A percentile compares a stretch with the other conserved stretches of the same genome.
Conservation (phyloP, 2,113 vertebrate genomes). For the Paralichthys olivaceus region DNA sequence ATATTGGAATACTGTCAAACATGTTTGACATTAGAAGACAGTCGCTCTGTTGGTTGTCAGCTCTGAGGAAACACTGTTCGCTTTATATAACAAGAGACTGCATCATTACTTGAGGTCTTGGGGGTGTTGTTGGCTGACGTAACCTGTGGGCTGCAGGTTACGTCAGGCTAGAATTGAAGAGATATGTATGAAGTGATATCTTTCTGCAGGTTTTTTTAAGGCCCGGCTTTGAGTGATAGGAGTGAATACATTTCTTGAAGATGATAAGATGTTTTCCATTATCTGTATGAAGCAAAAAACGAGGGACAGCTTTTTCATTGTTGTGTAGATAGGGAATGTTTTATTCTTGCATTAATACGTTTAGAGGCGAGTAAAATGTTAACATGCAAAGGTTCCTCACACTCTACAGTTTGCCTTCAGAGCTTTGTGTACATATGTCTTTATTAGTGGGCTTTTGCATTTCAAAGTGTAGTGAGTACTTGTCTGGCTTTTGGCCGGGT, state of each 20-base stretch:
- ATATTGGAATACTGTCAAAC: slow-evolving; percentile 43
- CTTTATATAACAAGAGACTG: slow-evolving; percentile 8
- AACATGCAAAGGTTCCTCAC: slow-evolving; percentile 11
- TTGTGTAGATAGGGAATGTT: slow-evolving; percentile 2
- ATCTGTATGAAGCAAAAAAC: slow-evolving; percentile 12
- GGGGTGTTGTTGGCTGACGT: slow-evolving; percentile 18
- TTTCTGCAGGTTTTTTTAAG: slow-evolving; percentile 9
- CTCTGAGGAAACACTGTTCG: slow-evolving; percentile 16
- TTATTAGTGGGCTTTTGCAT: slow-evolving; percentile 53
- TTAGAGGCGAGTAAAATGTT: not conserved
- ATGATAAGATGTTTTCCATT: not conserved
- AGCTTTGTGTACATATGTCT: slow-evolving; percentile 26
- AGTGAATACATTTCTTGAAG: not conserved
- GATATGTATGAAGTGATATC: not conserved
- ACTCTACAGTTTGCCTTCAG: not conserved
- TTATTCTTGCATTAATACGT: not conserved
- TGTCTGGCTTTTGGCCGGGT: slow-evolving; percentile 49
- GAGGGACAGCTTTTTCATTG: not conserved
- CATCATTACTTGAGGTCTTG: slow-evolving; percentile 14
- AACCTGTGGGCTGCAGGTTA: slow-evolving; percentile 27
- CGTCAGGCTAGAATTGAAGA: not conserved
- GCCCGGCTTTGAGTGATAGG: not conserved
- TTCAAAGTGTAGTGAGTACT: slow-evolving; percentile 42
- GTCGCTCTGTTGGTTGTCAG: not conserved
- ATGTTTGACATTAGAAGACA: not conserved